Conservation (phyloP, 1,140 invertebrate genomes). For the Colletes latitarsis region DNA sequence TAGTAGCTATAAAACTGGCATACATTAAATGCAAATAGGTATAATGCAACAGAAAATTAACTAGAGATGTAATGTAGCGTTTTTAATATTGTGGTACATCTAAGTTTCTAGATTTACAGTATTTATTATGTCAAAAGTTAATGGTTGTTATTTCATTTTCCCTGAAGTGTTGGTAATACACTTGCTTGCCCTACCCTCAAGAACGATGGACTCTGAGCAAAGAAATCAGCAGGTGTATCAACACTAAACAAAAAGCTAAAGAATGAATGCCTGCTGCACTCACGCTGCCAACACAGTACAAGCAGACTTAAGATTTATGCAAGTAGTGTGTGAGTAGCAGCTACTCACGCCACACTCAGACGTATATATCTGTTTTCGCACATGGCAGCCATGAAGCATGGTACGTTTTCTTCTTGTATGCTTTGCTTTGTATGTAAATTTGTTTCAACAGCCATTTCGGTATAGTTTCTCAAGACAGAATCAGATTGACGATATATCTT, state of each 20-base stretch:
- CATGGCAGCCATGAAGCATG: constrained; percentile 83
- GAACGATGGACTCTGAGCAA: constrained; percentile 78
- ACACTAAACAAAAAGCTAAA: constrained; percentile 76
- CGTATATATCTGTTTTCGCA: constrained; percentile 77
- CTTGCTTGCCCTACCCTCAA: constrained; percentile 75
- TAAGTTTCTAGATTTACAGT: constrained; percentile 32
- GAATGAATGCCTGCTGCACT: constrained; percentile 79
- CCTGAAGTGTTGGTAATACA: constrained; percentile 77
- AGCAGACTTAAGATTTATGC: constrained; percentile 77
- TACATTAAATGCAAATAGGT: not conserved
- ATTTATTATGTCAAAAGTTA: constrained; percentile 53
- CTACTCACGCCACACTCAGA: constrained; percentile 74
- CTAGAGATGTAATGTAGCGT: constrained; percentile 8
- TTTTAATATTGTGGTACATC: constrained; percentile 29
- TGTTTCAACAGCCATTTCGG: constrained; percentile 38
- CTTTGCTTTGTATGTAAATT: constrained; percentile 72
- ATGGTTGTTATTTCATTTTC: constrained; percentile 70
- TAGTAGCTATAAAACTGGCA: not conserved
- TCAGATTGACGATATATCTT: not conserved
- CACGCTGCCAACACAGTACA: constrained; percentile 75
- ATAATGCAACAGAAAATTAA: constrained; percentile 4
- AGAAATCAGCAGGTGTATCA: constrained; percentile 74
- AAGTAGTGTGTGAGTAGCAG: constrained; percentile 78
- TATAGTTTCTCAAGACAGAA: not conserved
- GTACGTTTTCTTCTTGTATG: constrained; percentile 77